Conservation (phyloP, 2,797 vertebrate species). For the Syncerus caffer region DNA sequence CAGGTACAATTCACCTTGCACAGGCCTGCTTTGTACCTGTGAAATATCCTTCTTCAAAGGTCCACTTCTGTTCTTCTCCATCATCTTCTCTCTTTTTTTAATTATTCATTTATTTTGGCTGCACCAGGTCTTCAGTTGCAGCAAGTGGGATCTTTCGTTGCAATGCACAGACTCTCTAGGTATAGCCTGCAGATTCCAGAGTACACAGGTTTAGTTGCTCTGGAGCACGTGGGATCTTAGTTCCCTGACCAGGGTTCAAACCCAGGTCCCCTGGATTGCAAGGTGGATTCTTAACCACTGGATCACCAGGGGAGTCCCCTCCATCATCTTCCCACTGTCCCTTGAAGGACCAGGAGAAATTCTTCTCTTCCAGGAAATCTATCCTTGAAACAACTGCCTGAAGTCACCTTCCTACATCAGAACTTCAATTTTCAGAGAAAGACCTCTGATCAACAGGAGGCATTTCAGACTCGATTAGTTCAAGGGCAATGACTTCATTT, state of each 20-base stretch:
- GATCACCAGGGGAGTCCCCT: background rate
- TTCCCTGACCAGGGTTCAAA: background rate
- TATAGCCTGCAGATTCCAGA: background rate
- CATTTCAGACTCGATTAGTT: background rate
- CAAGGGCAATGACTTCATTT: background rate
- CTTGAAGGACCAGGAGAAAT: background rate
- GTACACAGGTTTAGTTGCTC: background rate
- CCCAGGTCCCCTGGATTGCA: background rate
- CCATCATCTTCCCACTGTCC: background rate
- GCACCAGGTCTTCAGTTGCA: background rate
- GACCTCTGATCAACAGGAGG: background rate
- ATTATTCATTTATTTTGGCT: background rate
- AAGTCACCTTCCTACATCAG: background rate
- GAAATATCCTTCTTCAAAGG: background rate
- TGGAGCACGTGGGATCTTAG: background rate
- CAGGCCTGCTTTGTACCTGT: background rate
- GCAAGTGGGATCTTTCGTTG: background rate
- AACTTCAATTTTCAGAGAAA: background rate
- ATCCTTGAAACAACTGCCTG: background rate
- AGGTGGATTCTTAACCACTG: background rate
- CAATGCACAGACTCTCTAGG: background rate
- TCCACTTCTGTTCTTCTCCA: background rate
- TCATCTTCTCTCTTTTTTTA: background rate
- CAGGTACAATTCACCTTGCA: accelerated
- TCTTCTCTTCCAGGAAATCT: background rate